Percentiles rank a stretch among this genome's conserved stretches.
Evolutionary conservation across 2,797 vertebrate species (phyloP).

Genomic region (Anolis apletophallus): DNA sequence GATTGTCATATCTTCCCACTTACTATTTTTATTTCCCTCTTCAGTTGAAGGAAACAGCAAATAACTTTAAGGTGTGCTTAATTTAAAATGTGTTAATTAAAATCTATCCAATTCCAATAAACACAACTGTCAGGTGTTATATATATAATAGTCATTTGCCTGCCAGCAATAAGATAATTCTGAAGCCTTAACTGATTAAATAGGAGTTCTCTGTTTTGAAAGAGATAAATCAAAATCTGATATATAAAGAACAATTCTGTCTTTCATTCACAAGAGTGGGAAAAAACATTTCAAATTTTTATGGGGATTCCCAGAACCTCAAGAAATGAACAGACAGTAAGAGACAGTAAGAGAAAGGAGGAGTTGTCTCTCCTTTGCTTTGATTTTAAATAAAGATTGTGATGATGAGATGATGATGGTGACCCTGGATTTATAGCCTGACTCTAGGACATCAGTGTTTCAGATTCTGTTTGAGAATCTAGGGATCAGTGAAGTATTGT

Average conservation of each 20-base stretch:
- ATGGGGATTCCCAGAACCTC: slow-evolving; percentile 31
- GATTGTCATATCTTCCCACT: neutral
- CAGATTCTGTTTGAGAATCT: too few species aligned
- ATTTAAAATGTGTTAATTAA: slow-evolving; percentile 24
- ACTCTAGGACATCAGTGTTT: too few species aligned
- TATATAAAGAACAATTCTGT: neutral
- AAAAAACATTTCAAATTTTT: neutral
- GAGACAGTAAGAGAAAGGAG: neutral
- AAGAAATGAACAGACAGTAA: neutral
- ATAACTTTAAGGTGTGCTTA: neutral
- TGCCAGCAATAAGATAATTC: neutral
- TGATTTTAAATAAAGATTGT: too few species aligned
- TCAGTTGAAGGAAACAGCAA: neutral
- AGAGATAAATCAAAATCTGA: slow-evolving; percentile 25
- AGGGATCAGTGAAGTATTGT: too few species aligned
- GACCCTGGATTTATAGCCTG: too few species aligned
- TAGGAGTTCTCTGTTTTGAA: neutral
- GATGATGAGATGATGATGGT: too few species aligned
- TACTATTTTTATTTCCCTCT: neutral
- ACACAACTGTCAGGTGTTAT: neutral
- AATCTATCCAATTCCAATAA: slow-evolving; percentile 6
- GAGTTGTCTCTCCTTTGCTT: neutral
- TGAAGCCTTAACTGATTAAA: neutral
- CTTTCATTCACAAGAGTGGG: neutral
- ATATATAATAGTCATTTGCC: neutral